Conservation (phyloP, 1,140 invertebrate species). For the Drosophila baimaii region DNA sequence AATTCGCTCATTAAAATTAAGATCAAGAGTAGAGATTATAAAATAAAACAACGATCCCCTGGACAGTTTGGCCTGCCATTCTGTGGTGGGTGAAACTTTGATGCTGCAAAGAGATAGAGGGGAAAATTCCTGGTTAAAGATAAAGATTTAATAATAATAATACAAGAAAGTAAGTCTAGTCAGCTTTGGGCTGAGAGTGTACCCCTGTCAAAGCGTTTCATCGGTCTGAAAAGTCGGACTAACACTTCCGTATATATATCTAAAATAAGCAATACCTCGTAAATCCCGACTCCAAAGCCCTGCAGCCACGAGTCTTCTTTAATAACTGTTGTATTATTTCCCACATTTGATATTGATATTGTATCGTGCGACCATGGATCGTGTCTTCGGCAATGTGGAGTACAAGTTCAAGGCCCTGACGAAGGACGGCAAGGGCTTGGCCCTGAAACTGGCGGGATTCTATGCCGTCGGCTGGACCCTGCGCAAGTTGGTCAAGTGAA, state of each 20-base stretch:
- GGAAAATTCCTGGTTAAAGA: background rate
- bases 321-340: background rate
- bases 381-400: conserved; percentile 50
- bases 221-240: background rate
- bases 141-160: background rate
- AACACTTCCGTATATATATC: background rate
- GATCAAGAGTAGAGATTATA: conserved; percentile 49
- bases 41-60: conserved; percentile 62
- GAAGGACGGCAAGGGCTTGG: conserved; percentile 62
- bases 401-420: conserved; percentile 47
- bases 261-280: background rate
- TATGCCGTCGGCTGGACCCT: conserved; percentile 71
- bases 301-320: background rate
- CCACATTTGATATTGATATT: background rate
- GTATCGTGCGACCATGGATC: conserved; percentile 43
- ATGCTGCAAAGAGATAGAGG: conserved; percentile 48
- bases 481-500: conserved; percentile 64
- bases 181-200: background rate
- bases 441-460: conserved; percentile 68
- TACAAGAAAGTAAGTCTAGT: background rate
- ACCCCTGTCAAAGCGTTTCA: background rate
- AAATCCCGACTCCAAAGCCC: background rate
- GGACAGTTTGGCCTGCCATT: conserved; percentile 80
- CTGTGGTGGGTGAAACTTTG: conserved; percentile 74
- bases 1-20: conserved; percentile 12